Evolutionary conservation across 2,113 vertebrate genomes (phyloP).

Genomic region (Lasiurus borealis): DNA sequence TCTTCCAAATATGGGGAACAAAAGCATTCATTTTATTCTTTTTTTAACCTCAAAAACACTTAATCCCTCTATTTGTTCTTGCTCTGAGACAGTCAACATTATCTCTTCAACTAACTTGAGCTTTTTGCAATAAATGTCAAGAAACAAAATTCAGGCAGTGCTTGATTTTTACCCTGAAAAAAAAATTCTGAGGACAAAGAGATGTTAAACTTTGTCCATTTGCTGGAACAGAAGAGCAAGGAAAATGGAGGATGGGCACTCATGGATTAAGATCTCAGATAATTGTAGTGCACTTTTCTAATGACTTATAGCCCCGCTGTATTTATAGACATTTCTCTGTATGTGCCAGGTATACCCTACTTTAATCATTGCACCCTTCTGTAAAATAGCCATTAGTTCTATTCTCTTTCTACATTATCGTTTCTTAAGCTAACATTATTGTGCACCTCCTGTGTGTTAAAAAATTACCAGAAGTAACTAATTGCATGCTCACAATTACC

Average conservation of each 20-base stretch:
- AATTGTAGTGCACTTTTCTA: neutral
- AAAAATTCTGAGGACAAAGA: neutral
- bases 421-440: neutral
- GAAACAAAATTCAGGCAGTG: neutral
- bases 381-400: neutral
- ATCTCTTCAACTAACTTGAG: neutral
- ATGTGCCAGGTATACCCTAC: neutral
- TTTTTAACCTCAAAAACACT: neutral
- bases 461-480: neutral
- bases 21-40: neutral
- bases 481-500: neutral
- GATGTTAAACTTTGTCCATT: neutral
- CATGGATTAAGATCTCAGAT: neutral
- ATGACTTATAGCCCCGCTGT: neutral
- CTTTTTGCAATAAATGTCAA: neutral
- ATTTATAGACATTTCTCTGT: neutral
- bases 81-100: neutral
- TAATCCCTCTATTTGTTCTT: neutral
- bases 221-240: neutral
- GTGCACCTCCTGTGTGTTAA: neutral
- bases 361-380: neutral
- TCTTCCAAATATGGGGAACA: slow-evolving; percentile 6
- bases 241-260: neutral
- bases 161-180: slow-evolving; percentile 4
- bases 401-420: neutral